Evolutionary conservation across 2,797 vertebrate species (phyloP).

Genomic region (Coendou prehensilis): DNA sequence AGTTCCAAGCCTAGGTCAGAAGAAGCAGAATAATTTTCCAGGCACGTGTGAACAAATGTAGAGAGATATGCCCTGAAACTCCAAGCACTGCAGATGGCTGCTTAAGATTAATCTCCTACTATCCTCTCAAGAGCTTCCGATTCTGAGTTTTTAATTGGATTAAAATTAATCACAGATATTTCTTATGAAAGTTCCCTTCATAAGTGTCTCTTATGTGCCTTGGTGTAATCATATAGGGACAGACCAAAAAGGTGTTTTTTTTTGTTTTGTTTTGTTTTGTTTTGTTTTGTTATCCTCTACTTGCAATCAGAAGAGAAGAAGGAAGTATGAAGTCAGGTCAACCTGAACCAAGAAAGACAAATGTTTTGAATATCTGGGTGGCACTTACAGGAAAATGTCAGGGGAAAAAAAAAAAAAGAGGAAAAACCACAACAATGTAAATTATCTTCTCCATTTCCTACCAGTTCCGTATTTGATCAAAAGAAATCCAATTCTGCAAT

Average conservation of each 20-base stretch:
- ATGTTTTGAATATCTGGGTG: background rate
- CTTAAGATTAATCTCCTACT: background rate
- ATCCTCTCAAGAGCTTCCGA: background rate
- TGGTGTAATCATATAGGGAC: background rate
- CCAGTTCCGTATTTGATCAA: slow-evolving; percentile 23
- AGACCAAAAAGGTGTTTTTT: background rate
- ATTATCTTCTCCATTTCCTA: slow-evolving; percentile 34
- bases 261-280: too few relatives aligned
- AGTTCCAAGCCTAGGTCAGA: background rate
- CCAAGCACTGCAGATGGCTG: background rate
- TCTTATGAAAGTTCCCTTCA: background rate
- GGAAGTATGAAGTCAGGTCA: background rate
- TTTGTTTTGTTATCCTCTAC: background rate
- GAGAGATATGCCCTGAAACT: background rate
- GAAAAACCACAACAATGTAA: background rate
- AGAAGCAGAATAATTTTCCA: background rate
- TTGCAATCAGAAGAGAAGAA: background rate
- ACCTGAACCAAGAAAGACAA: background rate
- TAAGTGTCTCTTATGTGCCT: background rate
- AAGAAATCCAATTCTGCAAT: slow-evolving; percentile 8
- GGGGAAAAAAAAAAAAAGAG: background rate
- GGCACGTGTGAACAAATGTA: background rate
- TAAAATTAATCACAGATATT: background rate
- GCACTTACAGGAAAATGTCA: slow-evolving; percentile 54
- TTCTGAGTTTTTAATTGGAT: background rate